Conservation (phyloP, 2,797 vertebrate species). For the Coccyzus lansbergi region DNA sequence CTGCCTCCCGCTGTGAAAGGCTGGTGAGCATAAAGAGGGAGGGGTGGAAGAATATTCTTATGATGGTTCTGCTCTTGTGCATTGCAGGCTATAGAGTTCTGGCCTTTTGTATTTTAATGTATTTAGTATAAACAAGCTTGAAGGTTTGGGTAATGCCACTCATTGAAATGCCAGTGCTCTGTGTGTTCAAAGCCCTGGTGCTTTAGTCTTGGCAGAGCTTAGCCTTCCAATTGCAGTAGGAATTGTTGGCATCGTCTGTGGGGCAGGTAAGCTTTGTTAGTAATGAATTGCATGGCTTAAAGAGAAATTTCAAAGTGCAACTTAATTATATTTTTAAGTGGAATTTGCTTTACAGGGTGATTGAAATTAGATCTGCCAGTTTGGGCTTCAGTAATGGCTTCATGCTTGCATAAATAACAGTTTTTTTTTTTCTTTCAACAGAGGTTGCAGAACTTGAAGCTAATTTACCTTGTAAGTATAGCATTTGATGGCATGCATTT, state of each 20-base stretch:
- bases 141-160: not conserved
- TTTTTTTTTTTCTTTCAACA: constrained; percentile 74
- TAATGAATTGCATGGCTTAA: not conserved
- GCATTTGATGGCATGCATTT: not conserved
- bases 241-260: not conserved
- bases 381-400: not conserved
- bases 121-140: not conserved
- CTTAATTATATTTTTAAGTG: not conserved
- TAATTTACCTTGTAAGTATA: constrained; percentile 93
- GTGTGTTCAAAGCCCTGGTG: not conserved
- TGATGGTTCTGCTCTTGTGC: not conserved
- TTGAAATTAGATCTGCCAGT: not conserved
- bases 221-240: not conserved
- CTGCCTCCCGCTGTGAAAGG: not conserved
- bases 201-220: not conserved
- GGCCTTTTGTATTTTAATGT: not conserved
- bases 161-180: not conserved
- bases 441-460: constrained; percentile 96
- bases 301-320: not conserved
- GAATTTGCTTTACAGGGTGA: not conserved
- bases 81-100: not conserved
- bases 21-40: not conserved
- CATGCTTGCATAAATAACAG: constrained; percentile 40
- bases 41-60: not conserved
- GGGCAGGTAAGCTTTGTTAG: not conserved